Percentiles rank a stretch among this genome's conserved stretches.
phyloP scores from a whole-genome alignment of 2,797 vertebrate species.

The Pelodytes ibericus region DNA sequence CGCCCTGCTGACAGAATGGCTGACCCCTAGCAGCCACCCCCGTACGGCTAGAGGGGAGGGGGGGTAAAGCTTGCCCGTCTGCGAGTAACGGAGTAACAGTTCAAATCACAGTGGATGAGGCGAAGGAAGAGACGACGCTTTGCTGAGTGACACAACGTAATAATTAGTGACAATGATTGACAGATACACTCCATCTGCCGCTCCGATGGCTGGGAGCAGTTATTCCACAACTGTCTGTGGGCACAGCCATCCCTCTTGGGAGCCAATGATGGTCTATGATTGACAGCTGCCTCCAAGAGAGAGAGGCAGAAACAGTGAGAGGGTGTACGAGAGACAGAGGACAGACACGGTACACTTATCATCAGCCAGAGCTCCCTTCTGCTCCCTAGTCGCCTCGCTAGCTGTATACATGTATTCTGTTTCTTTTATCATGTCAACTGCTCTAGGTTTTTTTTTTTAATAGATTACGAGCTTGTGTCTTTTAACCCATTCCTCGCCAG shows the following conservation, averaged over 20 bases:
- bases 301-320: conserved; percentile 79
- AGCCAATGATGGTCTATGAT: conserved; percentile 85
- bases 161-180: conserved; percentile 99
- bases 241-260: conserved; percentile 95
- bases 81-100: conserved; percentile 83
- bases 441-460: conserved; percentile 69
- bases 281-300: conserved; percentile 98
- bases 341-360: conserved; percentile 72
- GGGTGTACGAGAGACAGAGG: conserved; percentile 62
- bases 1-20: conserved; percentile 70
- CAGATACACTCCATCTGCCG: conserved; percentile 93
- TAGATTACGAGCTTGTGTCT: conserved; percentile 66
- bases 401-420: conserved; percentile 81
- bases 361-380: conserved; percentile 56
- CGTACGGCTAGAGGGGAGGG: conserved; percentile 79
- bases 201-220: conserved; percentile 89
- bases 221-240: conserved; percentile 88
- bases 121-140: conserved; percentile 82
- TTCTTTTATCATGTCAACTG: conserved; percentile 74
- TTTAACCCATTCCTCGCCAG: conserved; percentile 42
- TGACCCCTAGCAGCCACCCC: conserved; percentile 77
- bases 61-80: conserved; percentile 71
- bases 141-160: conserved; percentile 99
- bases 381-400: conserved; percentile 69
- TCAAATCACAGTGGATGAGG: conserved; percentile 84